Base-by-base conservation (phyloP, 2,797 vertebrate species). In the Coilia nasus region DNA sequence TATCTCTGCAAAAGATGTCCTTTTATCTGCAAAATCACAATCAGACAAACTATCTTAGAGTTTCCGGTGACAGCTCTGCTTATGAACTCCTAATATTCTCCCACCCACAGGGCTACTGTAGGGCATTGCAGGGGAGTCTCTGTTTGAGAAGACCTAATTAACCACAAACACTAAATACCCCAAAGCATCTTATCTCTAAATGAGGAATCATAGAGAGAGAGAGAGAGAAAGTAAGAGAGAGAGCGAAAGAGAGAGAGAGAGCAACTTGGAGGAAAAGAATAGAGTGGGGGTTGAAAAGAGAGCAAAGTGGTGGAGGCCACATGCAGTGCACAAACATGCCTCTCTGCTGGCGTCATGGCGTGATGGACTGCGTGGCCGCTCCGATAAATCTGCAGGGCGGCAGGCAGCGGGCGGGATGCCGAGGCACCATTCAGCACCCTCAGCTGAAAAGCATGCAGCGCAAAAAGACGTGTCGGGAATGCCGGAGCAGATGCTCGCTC, bases 361-460 rank as follows among this genome's bases (percentile, higher is more conserved):
- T 93, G 94, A 94, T 93, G 91, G 92, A 94, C 91, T 86, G 89
- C 75, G 35, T 84, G 88, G 88, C 64, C 85, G 11, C 83, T 85
- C 91, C 90, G 91, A 94, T 92, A 93, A 93, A 94, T 93, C 92
- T 93, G 92, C 91, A 84, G 89, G 82, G 85, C 71, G 35, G 71
- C 7, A 78, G 83, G 82, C 90, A 91, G 91, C 91, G 90, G 88
- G 91, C 89, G 88, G 91, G 91, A 90, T 93, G 92, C 92, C 93
- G 92, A 93, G 92, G 90, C 85, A 28, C 41, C 57, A 62, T 83
- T 85, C 87, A 15, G 60, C 67, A 47, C 89, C 90, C 90, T 59
- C 86, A 71, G 86, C 81, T 90, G 83, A 89, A 23, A 87, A 46
- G 86, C 88, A 86, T 88, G 10, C 10, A 86, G 85, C 62, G 83